Evolutionary conservation across 1,140 invertebrate species (phyloP), one percentile per base, ranked within the genome.

Genomic region (Microplitis mediator): DNA sequence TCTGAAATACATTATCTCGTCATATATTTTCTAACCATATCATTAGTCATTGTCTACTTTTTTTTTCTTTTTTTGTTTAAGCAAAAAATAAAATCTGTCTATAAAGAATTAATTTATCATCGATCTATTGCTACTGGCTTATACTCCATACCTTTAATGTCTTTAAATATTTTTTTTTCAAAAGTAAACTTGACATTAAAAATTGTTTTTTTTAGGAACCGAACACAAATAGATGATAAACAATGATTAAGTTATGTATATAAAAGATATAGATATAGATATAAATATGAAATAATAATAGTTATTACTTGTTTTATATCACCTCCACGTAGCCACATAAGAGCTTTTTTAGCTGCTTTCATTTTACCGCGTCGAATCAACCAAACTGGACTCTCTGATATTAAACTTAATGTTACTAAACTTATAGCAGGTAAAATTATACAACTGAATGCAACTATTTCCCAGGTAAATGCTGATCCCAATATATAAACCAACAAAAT

Each of bases 351-450:
- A 0, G 93, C 93, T 6, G 91, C 87, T 4, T 90, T 88, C 50
- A 90, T 88, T 60, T 89, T 88, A 4, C 89, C 89, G 69, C 89
- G 87, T 32, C 90, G 87, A 0, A 92, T 86, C 4, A 94, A 83
- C 93, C 92, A 94, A 3, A 89, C 89, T 1, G 93, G 93, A 71
- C 91, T 92, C 80, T 94, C 93, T 0, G 93, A 93, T 39, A 93
- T 88, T 58, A 90, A 86, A 70, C 89, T 88, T 4, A 93, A 83
- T 8, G 90, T 87, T 1, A 90, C 67, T 14, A 91, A 82, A 0
- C 91, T 88, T 16, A 91, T 34, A 0, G 84, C 36, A 0, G 92
- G 92, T 32, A 93, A 80, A 31, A 91, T 80, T 16, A 88, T 88
- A 45, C 90, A 90, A 16, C 90, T 86, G 75, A 87, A 85, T 3